A percentile compares a stretch with the other conserved stretches of the same genome.
These are phyloP conservation scores for Himalopsyche phryganea DNA, from an alignment of 1,140 invertebrate species.

Conservation along the genomic window DNA sequence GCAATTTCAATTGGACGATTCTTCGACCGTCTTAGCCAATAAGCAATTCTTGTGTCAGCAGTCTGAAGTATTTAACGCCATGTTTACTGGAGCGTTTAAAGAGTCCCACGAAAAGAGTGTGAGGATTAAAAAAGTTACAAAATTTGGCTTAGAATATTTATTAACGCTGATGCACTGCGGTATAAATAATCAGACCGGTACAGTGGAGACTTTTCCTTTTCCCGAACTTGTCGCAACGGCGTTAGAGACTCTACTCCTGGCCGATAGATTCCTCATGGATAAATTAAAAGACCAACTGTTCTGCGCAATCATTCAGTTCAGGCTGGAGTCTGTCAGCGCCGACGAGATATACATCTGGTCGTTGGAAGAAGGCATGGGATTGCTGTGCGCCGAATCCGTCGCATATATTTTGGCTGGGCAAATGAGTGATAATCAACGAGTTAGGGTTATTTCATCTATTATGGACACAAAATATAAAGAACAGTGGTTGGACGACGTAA, in stretches of 20 bases:
- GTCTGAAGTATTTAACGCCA: slow-evolving; percentile 62
- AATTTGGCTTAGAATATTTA: slow-evolving; percentile 53
- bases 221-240: slow-evolving; percentile 53
- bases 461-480: slow-evolving; percentile 46
- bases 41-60: slow-evolving; percentile 58
- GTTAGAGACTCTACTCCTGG: slow-evolving; percentile 62
- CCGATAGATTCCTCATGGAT: slow-evolving; percentile 62
- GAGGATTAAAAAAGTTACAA: slow-evolving; percentile 54
- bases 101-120: slow-evolving; percentile 60
- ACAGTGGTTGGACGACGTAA: slow-evolving; percentile 50
- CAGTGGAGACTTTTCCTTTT: slow-evolving; percentile 44
- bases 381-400: slow-evolving; percentile 54
- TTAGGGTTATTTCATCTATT: slow-evolving; percentile 42
- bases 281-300: slow-evolving; percentile 55
- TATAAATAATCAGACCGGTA: slow-evolving; percentile 44
- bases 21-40: slow-evolving; percentile 57
- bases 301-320: slow-evolving; percentile 52
- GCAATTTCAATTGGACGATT: slow-evolving; percentile 62
- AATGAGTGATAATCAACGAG: slow-evolving; percentile 44
- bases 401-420: slow-evolving; percentile 52
- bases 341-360: slow-evolving; percentile 57
- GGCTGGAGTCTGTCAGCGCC: slow-evolving; percentile 45
- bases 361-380: slow-evolving; percentile 54
- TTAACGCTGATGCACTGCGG: slow-evolving; percentile 52
- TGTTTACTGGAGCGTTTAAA: slow-evolving; percentile 63